phyloP scores from a whole-genome alignment of 2,797 vertebrate genomes.

The Babyrousa celebensis region DNA sequence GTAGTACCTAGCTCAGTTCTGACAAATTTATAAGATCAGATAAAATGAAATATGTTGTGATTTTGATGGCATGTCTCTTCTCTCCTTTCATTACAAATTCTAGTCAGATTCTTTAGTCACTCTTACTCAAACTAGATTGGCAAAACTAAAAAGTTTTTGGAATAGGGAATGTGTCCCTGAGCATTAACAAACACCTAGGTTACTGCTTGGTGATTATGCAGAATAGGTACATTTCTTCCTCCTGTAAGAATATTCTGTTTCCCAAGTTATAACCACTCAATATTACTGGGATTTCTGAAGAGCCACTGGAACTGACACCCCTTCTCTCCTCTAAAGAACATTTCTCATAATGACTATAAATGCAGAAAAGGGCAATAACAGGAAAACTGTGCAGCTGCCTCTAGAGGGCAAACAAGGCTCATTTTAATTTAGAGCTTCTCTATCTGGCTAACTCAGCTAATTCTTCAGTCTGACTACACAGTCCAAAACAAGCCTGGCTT shows the following conservation, averaged over 20 bases:
- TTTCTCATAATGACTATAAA: not conserved
- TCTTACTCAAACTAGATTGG: slow-evolving; percentile 43
- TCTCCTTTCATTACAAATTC: slow-evolving; percentile 15
- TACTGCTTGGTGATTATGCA: not conserved
- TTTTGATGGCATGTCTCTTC: not conserved
- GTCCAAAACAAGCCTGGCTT: slow-evolving; percentile 20
- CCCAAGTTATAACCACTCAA: not conserved
- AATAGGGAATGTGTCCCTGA: not conserved
- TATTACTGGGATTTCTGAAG: slow-evolving; percentile 33
- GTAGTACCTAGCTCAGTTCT: slow-evolving; percentile 51
- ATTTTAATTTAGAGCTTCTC: not conserved
- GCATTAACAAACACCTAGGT: not conserved
- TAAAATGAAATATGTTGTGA: slow-evolving; percentile 38
- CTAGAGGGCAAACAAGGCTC: slow-evolving; percentile 77
- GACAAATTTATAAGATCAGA: slow-evolving; percentile 19
- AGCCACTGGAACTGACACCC: not conserved
- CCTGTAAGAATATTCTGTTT: not conserved
- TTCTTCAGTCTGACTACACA: not conserved
- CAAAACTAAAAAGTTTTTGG: slow-evolving; percentile 45
- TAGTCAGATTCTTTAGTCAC: slow-evolving; percentile 29
- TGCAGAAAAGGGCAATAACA: not conserved
- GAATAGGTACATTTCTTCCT: slow-evolving; percentile 15
- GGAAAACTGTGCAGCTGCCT: slow-evolving; percentile 58
- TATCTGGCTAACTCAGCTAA: slow-evolving; percentile 60
- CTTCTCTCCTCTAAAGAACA: not conserved